Evolutionary conservation across 2,113 vertebrate species (phyloP).

Genomic region (Myotis brandtii): DNA sequence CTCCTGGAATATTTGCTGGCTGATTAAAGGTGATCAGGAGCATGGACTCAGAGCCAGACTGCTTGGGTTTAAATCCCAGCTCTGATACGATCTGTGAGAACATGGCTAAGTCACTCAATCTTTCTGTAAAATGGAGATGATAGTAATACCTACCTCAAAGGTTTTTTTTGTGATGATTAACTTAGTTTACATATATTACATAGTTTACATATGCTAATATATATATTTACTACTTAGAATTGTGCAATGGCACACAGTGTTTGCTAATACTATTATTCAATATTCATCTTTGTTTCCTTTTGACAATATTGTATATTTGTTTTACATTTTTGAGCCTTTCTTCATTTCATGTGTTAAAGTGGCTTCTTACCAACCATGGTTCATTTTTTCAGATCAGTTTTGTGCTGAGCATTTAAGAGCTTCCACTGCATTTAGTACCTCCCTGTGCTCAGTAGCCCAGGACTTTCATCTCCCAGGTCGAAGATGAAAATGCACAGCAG

Average conservation of each 20-base stretch:
- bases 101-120: not conserved
- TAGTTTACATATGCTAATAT: not conserved
- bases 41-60: not conserved
- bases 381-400: not conserved
- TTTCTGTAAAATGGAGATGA: not conserved
- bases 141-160: not conserved
- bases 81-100: not conserved
- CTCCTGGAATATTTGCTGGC: not conserved
- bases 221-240: not conserved
- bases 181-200: not conserved
- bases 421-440: not conserved
- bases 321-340: not conserved
- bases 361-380: not conserved
- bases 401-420: not conserved
- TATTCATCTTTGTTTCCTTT: conserved; percentile 29
- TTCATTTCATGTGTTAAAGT: not conserved
- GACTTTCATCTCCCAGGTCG: not conserved
- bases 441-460: not conserved
- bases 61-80: not conserved
- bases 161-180: not conserved
- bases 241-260: not conserved
- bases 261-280: not conserved
- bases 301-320: not conserved
- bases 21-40: not conserved
- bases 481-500: not conserved